Evolutionary conservation across 2,797 vertebrate species (phyloP).

Genomic region (Glossophaga mutica): DNA sequence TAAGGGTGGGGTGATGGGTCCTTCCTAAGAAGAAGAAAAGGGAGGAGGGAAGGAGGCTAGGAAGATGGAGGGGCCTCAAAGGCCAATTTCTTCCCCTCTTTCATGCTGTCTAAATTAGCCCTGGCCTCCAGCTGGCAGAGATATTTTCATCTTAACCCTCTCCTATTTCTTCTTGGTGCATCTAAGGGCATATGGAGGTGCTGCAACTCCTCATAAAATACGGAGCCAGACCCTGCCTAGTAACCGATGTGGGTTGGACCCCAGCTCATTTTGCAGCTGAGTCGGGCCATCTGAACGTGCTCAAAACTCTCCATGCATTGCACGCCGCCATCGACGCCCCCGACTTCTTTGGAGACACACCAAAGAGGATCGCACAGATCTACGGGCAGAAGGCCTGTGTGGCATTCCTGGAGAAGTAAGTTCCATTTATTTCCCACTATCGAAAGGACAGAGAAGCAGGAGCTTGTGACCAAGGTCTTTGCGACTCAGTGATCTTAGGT

Average conservation of each 20-base stretch:
- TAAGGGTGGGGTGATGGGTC: not conserved
- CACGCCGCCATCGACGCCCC: conserved; percentile 86
- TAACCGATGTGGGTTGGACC: conserved; percentile 89
- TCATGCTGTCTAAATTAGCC: not conserved
- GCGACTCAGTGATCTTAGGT: not conserved
- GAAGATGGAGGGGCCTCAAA: not conserved
- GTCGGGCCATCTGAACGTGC: conserved; percentile 84
- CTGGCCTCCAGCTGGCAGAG: not conserved
- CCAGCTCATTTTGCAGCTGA: conserved; percentile 92
- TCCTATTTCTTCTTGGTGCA: not conserved
- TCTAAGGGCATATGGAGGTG: conserved; percentile 86
- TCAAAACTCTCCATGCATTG: conserved; percentile 87
- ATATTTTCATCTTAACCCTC: not conserved
- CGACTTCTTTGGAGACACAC: conserved; percentile 90
- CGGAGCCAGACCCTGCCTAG: conserved; percentile 87
- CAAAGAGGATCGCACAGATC: conserved; percentile 88
- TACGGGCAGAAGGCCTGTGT: conserved; percentile 91
- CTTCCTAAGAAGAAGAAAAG: not conserved
- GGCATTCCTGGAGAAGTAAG: conserved; percentile 88
- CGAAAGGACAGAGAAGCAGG: not conserved
- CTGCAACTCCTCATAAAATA: conserved; percentile 84
- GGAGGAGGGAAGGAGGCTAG: no score
- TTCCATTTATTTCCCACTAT: not conserved
- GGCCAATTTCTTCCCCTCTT: not conserved
- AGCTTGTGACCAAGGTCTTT: not conserved